A percentile compares a stretch with the other conserved stretches of the same genome.
These are phyloP conservation scores for Pherbina coryleti DNA, from an alignment of 2,888 invertebrate species.

Conservation along the genomic window DNA sequence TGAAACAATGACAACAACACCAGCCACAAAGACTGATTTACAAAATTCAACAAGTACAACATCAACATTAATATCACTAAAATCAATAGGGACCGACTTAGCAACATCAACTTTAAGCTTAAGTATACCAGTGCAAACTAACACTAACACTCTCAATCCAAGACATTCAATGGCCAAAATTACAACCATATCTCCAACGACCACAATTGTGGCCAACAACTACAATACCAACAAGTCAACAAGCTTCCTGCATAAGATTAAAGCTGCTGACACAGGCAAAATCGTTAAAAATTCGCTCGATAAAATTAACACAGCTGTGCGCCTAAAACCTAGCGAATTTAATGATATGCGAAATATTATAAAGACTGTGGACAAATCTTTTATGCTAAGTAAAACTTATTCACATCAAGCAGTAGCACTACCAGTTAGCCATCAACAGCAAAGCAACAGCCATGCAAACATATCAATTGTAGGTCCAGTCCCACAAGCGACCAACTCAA, in stretches of 20 bases:
- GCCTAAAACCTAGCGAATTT: conserved; percentile 50
- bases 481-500: background rate
- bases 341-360: conserved; percentile 52
- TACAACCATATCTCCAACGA: conserved; percentile 47
- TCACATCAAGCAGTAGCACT: conserved; percentile 20
- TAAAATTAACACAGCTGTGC: conserved; percentile 53
- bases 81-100: conserved; percentile 18
- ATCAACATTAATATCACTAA: conserved; percentile 32
- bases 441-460: conserved; percentile 35
- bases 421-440: background rate
- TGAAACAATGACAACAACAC: conserved; percentile 39
- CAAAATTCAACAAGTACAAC: conserved; percentile 38
- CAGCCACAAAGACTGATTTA: conserved; percentile 39
- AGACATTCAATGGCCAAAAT: conserved; percentile 58
- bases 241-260: conserved; percentile 57
- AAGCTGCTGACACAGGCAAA: conserved; percentile 56
- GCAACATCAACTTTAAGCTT: background rate
- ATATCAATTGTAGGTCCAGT: conserved; percentile 40
- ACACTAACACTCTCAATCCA: conserved; percentile 41
- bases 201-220: conserved; percentile 33
- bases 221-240: conserved; percentile 44
- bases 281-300: conserved; percentile 57
- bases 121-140: background rate
- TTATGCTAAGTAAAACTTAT: conserved; percentile 47
- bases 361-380: conserved; percentile 53